Evolutionary conservation across 2,797 vertebrate species (phyloP).

Genomic region (Urocyon cinereoargenteus): DNA sequence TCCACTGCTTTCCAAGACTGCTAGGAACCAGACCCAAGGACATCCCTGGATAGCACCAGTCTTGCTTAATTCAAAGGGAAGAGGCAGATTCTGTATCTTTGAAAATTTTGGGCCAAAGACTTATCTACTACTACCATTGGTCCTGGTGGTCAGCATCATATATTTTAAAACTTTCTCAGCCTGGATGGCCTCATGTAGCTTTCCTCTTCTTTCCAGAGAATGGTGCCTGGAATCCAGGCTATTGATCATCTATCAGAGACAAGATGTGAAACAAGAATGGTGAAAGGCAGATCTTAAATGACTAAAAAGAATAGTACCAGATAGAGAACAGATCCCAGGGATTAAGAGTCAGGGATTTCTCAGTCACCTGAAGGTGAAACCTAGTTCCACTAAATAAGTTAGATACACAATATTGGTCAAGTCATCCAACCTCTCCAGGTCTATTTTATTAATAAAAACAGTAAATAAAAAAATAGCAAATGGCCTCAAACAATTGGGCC

Average conservation of each 20-base stretch:
- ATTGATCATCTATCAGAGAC: neutral
- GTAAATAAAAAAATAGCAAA: neutral
- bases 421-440: neutral
- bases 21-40: neutral
- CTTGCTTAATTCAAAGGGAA: neutral
- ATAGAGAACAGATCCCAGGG: neutral
- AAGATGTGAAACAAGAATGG: neutral
- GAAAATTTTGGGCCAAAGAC: neutral
- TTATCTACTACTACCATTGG: neutral
- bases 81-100: neutral
- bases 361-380: neutral
- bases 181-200: neutral
- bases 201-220: neutral
- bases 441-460: conserved; percentile 37
- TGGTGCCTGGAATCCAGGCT: neutral
- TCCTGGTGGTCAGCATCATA: neutral
- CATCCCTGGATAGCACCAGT: neutral
- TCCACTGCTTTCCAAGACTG: neutral
- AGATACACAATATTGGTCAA: neutral
- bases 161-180: neutral
- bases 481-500: neutral
- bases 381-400: neutral
- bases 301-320: neutral
- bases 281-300: neutral
- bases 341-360: neutral